Base-by-base conservation (phyloP, 2,888 invertebrate species). In the Pseudoips prasinana region DNA sequence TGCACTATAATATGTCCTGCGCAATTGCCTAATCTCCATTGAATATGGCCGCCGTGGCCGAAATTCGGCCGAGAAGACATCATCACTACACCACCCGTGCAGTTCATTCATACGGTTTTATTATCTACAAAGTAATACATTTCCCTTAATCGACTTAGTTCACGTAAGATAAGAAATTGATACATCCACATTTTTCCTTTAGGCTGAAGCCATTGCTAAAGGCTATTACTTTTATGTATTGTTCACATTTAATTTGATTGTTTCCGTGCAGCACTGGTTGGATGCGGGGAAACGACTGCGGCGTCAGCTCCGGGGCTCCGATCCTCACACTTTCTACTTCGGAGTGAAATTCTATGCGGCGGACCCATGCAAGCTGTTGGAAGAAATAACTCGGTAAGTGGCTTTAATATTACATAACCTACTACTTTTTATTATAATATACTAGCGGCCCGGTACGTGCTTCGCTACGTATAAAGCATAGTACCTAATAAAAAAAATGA, bases 281-380 rank as follows among this genome's bases (percentile, higher is more conserved):
- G 98, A 98, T 78, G 94, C 96, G 7, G 93, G 94, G 46, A 97
- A 97, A 83, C 93, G 95, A 54, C 92, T 98, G 42, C 92, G 94
- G 58, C 94, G 96, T 48, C 98, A 98, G 80, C 91, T 98, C 44
- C 96, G 96, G 81, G 92, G 92, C 10, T 90, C 90, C 28, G 91
- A 91, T 64, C 92, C 94, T 18, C 95, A 95, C 81, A 97, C 96
- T 37, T 92, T 98, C 62, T 98, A 98, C 85, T 98, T 98, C 75
- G 97, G 98, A 38, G 97, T 98, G 46, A 98, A 98, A 86, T 98
- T 98, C 84, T 98, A 98, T 84, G 97, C 98, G 1, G 96, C 96
- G 0, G 98, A 98, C 88, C 98, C 98, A 1, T 98, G 98, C 89
- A 98, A 98, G 79, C 91, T 98, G 40, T 90, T 96, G 41, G 98